These are phyloP conservation scores for Pinna nobilis DNA, from an alignment of 1,140 invertebrate species.

Conservation along the genomic window DNA sequence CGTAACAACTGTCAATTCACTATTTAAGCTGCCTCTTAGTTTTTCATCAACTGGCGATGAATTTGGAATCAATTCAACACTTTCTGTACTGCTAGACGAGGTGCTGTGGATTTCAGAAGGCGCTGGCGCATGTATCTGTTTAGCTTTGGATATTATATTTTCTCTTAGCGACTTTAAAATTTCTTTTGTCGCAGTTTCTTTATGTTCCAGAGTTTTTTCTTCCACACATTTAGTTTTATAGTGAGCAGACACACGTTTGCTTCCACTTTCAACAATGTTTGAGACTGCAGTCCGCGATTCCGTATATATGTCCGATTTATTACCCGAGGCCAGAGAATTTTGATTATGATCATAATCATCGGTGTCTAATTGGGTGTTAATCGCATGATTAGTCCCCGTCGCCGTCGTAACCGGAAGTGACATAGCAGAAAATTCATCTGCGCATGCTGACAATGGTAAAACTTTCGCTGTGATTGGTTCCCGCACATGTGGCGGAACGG, in stretches of 20 bases:
- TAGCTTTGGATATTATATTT: slow-evolving; percentile 42
- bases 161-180: slow-evolving; percentile 46
- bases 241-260: neutral
- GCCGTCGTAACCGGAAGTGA: too few species aligned
- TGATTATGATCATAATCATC: neutral
- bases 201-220: slow-evolving; percentile 29
- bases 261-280: neutral
- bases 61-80: too few species aligned
- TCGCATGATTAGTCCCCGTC: neutral
- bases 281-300: neutral
- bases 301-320: neutral
- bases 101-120: too few species aligned
- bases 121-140: slow-evolving; percentile 4
- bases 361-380: neutral
- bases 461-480: neutral
- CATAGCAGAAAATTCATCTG: neutral
- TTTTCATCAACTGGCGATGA: too few species aligned
- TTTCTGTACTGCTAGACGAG: too few species aligned
- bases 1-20: neutral
- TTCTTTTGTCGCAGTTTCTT: slow-evolving; percentile 41
- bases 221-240: slow-evolving; percentile 1
- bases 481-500: neutral
- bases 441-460: neutral
- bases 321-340: neutral
- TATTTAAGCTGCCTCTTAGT: neutral